Evolutionary conservation across 2,113 vertebrate species (phyloP).

Genomic region (Pholis gunnellus): DNA sequence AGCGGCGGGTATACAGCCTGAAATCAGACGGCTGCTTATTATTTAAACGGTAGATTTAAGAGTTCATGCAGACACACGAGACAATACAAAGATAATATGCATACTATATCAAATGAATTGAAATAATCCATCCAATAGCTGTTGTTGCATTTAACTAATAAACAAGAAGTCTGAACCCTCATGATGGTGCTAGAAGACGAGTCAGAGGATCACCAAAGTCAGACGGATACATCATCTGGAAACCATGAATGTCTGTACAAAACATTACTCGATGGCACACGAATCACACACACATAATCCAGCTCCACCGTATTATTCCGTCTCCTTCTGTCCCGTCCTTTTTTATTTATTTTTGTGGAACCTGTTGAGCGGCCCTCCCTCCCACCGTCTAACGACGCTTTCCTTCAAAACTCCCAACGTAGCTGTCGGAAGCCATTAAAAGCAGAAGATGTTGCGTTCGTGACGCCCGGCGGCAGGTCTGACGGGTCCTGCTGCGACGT

Average conservation of each 20-base stretch:
- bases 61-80: background rate
- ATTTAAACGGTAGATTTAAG: background rate
- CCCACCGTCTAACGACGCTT: slow-evolving; percentile 1
- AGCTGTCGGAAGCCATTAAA: slow-evolving; percentile 61
- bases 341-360: background rate
- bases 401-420: slow-evolving; percentile 23
- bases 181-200: background rate
- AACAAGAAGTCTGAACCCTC: background rate
- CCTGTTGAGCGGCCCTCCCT: slow-evolving; percentile 35
- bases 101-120: background rate
- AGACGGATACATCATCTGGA: background rate
- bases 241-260: background rate
- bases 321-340: background rate
- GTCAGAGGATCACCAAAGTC: background rate
- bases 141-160: background rate
- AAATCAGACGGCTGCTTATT: background rate
- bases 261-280: background rate
- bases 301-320: background rate
- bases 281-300: background rate
- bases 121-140: too few species aligned
- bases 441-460: slow-evolving; percentile 16
- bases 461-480: slow-evolving; percentile 40
- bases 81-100: too few species aligned
- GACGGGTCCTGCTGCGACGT: slow-evolving; percentile 44
- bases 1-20: background rate